phyloP scores from a whole-genome alignment of 2,888 invertebrate genomes.

The Metacarcinus magister region DNA sequence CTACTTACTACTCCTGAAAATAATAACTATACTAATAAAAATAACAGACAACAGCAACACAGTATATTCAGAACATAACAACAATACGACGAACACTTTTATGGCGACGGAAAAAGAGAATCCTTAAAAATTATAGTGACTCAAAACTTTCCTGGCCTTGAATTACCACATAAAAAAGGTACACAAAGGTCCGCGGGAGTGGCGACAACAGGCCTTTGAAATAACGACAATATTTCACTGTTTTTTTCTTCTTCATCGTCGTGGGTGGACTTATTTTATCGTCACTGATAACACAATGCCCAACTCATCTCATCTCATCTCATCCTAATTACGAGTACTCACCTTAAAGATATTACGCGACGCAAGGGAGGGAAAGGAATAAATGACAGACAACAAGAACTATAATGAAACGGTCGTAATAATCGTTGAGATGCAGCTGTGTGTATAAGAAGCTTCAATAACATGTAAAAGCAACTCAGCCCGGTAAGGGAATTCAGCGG shows the following conservation, averaged over 20 bases:
- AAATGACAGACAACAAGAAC: background rate
- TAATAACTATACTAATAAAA: background rate
- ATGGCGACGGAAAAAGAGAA: background rate
- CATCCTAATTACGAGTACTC: background rate
- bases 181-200: background rate
- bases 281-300: background rate
- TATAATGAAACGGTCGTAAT: background rate
- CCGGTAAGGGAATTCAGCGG: background rate
- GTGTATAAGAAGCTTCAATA: background rate
- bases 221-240: background rate
- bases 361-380: background rate
- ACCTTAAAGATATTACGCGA: background rate
- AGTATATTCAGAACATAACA: background rate
- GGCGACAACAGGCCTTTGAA: background rate
- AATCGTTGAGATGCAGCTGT: background rate
- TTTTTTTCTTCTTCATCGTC: background rate
- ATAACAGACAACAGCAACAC: background rate
- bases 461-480: background rate
- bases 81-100: background rate
- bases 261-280: background rate
- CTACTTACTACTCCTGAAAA: too few relatives aligned
- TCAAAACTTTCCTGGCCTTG: background rate
- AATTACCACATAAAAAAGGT: background rate
- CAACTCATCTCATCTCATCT: background rate
- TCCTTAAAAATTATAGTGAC: background rate